A percentile compares a stretch with the other conserved stretches of the same genome.
Evolutionary conservation across 2,888 invertebrate genomes (phyloP).

Genomic region (Apocheima hispidaria): DNA sequence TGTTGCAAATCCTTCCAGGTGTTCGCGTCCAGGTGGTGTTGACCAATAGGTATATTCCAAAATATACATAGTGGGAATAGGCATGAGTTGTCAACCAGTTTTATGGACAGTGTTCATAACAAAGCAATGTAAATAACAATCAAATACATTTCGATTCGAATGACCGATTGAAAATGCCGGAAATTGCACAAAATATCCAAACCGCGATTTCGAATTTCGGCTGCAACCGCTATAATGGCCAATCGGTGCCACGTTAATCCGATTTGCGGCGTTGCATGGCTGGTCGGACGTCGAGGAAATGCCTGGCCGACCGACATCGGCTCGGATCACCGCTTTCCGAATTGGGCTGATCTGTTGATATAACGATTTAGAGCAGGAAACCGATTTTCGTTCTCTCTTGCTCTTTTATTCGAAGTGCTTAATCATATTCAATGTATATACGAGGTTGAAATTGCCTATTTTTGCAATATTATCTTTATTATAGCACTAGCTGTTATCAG

Average conservation of each 20-base stretch:
- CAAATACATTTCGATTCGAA: constrained; percentile 23
- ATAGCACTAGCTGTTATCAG: too few species aligned
- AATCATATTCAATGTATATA: too few species aligned
- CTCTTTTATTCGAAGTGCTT: too few species aligned
- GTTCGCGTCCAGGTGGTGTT: too few species aligned
- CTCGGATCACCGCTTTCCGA: constrained; percentile 30
- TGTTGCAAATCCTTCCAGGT: too few species aligned
- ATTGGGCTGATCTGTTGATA: constrained; percentile 20
- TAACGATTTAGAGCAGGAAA: too few species aligned
- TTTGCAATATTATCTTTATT: too few species aligned
- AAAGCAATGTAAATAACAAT: constrained; percentile 10
- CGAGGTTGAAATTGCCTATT: too few species aligned
- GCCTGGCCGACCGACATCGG: constrained; percentile 43
- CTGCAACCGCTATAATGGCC: constrained; percentile 39
- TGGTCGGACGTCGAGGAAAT: constrained; percentile 54
- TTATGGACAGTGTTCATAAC: neutral
- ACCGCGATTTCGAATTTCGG: constrained; percentile 51
- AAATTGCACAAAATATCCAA: constrained; percentile 44
- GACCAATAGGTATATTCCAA: too few species aligned
- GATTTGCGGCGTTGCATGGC: constrained; percentile 60
- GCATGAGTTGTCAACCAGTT: too few species aligned
- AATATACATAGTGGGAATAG: too few species aligned
- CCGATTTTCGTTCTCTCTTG: too few species aligned
- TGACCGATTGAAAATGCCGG: constrained; percentile 40
- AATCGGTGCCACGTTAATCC: constrained; percentile 58